Evolutionary conservation across 2,113 vertebrate genomes (phyloP), one percentile per base, ranked within the genome.

Genomic region (Tachycineta bicolor): DNA sequence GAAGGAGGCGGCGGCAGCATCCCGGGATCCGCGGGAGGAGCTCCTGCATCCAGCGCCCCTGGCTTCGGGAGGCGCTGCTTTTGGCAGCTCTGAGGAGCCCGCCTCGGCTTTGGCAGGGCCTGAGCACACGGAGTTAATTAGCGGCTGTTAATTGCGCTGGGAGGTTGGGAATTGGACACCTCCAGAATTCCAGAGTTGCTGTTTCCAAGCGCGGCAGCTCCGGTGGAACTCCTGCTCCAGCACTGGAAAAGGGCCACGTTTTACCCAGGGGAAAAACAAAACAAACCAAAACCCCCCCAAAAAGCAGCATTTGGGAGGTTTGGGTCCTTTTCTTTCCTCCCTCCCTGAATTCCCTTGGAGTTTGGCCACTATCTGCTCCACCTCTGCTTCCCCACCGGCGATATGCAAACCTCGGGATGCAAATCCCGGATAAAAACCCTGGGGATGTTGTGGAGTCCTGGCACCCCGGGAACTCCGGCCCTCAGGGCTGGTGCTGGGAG

Each of bases 161-260:
- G 90, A 80, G 82, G 21, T 43, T 89, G 90, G 83, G 86, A 74
- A 44, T 44, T 49, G 65, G 83, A 53, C 52, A 1, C 6, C 0
- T 50, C 63, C 8, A 21, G 88, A 56, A n/a, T 68, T 28, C 29
- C 29, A 14, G 5, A 55, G 58, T 13, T 43, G 46, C 62, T 10
- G n/a, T 39, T 92, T 14, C 70, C 62, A 41, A 34, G 16, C 0
- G 2, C 5, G 58, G 70, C 44, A 65, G 26, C 53, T 19, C 65
- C 14, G 86, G 34, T 37, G 91, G 37, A 37, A 37, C 3, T 77
- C 68, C 37, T 13, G 69, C 44, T n/a, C 12, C 12, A 7, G 60
- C 34, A 0, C 17, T 5, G 59, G 34, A 4, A 8, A 4, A 14
- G 28, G 44, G 68, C 37, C 13, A 0, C 0, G 1, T 10, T 41